Conservation (phyloP, 2,113 vertebrate species). For the Paraplagusia blochii region DNA sequence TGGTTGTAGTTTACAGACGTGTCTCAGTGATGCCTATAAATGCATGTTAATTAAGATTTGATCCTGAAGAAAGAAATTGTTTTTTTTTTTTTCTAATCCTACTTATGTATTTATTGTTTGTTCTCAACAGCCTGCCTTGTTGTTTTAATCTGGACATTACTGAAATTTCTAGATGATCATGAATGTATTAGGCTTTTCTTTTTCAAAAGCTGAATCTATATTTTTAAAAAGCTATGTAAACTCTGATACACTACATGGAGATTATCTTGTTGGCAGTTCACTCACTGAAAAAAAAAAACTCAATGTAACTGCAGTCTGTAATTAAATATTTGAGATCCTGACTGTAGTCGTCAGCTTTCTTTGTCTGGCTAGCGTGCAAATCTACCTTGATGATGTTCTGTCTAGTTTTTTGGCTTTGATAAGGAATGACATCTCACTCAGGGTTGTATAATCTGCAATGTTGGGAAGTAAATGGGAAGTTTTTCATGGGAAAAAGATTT, state of each 20-base stretch:
- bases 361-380: background rate
- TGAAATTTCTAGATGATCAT: constrained; percentile 23
- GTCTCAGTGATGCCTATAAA: no score
- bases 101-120: background rate
- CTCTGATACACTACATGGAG: constrained; percentile 26
- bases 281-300: constrained; percentile 30
- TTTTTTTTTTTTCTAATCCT: background rate
- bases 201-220: constrained; percentile 15
- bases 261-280: constrained; percentile 31
- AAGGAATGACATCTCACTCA: background rate
- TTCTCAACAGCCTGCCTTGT: background rate
- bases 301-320: constrained; percentile 9
- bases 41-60: no score
- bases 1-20: background rate
- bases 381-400: constrained; percentile 15
- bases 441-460: constrained; percentile 3
- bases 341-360: background rate
- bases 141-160: constrained; percentile 19
- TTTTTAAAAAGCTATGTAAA: background rate
- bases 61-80: no score
- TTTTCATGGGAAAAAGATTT: no score
- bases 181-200: constrained; percentile 40
- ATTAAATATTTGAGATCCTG: constrained; percentile 54
- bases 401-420: constrained; percentile 17
- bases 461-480: constrained; percentile 28